Conservation (phyloP, 2,888 invertebrate genomes). For the Pollenia labialis region DNA sequence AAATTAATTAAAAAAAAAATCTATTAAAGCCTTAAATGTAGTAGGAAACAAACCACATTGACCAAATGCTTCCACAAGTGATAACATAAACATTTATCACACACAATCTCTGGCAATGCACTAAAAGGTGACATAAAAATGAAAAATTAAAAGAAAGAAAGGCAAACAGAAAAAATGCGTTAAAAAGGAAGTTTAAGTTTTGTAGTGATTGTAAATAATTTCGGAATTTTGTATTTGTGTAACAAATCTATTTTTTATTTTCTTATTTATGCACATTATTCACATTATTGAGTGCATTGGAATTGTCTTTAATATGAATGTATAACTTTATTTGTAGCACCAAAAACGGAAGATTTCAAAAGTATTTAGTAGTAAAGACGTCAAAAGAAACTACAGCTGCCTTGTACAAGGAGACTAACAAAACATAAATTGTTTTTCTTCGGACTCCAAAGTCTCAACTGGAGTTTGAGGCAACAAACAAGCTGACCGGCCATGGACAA, state of each 20-base stretch:
- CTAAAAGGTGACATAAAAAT: background rate
- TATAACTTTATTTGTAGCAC: slow-evolving; percentile 63
- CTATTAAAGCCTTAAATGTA: no score
- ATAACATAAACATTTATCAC: no score
- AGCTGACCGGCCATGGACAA: background rate
- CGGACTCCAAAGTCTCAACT: background rate
- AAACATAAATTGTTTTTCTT: slow-evolving; percentile 32
- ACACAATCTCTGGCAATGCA: no score
- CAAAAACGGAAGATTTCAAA: slow-evolving; percentile 69
- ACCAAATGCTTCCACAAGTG: no score
- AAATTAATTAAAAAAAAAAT: no score
- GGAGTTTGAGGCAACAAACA: background rate
- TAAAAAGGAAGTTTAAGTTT: slow-evolving; percentile 44
- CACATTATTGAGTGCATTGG: slow-evolving; percentile 26
- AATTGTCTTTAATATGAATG: slow-evolving; percentile 17
- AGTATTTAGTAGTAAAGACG: slow-evolving; percentile 69
- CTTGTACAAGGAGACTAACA: slow-evolving; percentile 41
- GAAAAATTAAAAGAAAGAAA: background rate
- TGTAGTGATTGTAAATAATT: slow-evolving; percentile 33
- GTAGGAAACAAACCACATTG: no score
- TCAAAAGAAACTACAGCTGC: slow-evolving; percentile 67
- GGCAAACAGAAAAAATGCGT: slow-evolving; percentile 22
- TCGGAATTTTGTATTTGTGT: slow-evolving; percentile 35
- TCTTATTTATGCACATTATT: slow-evolving; percentile 57
- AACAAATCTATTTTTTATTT: slow-evolving; percentile 55